phyloP scores from a whole-genome alignment of 2,797 vertebrate species.

The Sylvia borin region DNA sequence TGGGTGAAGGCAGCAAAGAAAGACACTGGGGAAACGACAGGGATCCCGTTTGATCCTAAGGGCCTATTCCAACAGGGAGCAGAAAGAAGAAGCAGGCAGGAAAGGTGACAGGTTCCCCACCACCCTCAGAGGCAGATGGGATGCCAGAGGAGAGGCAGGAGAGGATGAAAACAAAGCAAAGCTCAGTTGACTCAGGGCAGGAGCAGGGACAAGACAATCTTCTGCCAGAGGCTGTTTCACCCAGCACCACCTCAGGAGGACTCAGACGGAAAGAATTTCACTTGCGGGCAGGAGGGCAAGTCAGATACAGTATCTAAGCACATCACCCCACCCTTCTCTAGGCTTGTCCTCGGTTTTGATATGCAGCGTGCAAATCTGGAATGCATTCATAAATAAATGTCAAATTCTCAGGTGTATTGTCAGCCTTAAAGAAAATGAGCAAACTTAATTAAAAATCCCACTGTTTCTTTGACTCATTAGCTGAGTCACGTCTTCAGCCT shows the following conservation, averaged over 20 bases:
- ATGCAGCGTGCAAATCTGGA: slow-evolving; percentile 19
- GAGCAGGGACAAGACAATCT: slow-evolving; percentile 13
- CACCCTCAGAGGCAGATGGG: neutral
- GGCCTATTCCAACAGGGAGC: neutral
- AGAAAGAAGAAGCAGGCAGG: neutral
- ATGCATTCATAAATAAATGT: slow-evolving; percentile 53
- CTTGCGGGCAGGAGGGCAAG: slow-evolving; percentile 42
- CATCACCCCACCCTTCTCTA: slow-evolving; percentile 8
- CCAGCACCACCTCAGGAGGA: slow-evolving; percentile 13
- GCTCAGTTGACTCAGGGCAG: neutral
- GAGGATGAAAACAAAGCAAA: neutral
- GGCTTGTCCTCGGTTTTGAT: slow-evolving; percentile 19
- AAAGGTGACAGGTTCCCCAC: neutral
- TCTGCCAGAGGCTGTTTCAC: slow-evolving; percentile 7
- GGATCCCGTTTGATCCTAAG: neutral
- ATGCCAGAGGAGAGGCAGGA: neutral
- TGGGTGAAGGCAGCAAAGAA: neutral
- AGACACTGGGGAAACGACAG: neutral
- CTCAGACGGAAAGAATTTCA: slow-evolving; percentile 66
- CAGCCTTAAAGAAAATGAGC: slow-evolving; percentile 37
- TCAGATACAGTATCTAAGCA: slow-evolving; percentile 40
- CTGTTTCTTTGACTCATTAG: slow-evolving; percentile 45
- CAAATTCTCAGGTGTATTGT: slow-evolving; percentile 21
- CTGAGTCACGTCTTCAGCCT: slow-evolving; percentile 24
- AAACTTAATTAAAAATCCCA: slow-evolving; percentile 39